Evolutionary conservation across 2,888 invertebrate species (phyloP), one percentile per base, ranked within the genome.

Genomic region (Lottia gigantea): DNA sequence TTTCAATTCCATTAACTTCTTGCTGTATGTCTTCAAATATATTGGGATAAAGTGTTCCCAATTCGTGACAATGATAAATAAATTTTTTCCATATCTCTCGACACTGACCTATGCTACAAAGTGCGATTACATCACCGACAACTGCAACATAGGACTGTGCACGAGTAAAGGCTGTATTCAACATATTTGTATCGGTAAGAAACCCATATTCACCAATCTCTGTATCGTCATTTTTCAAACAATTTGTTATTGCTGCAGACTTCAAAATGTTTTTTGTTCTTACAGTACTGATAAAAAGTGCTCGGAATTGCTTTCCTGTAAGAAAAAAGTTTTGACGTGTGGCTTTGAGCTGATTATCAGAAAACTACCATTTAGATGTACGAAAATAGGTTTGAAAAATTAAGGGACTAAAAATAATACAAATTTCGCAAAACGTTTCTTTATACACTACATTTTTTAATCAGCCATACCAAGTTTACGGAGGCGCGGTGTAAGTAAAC

Each of bases 111-210:
- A 85, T 80, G 11, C 82, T 79, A 75, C 87, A 86, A 63, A 86
- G 75, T 19, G 83, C 85, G 7, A 85, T 81, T 7, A 85, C 85
- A 71, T 86, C 85, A 12, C 86, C 86, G 4, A 86, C 82, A 23
- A 85, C 82, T 26, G 82, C 84, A 15, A 87, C 82, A 46, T 82
- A 75, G 0, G 84, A 85, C 76, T 86, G 81, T 19, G 87, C 84
- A 46, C 87, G 72, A 0, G 87, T 86, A 40, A 88, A 73, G 3
- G 86, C 87, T 2, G 87, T 86, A 76, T 88, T 88, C 19, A 88
- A 76, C 31, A 88, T 78, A 71, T 86, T 86, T 7, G 79, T 73
- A 67, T 88, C 85, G 6, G 85, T 83, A 46, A 86, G 76, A 74
- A 87, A 87, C 23, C 85, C 87, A 68, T 82, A 82, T 68, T 85